Evolutionary conservation across 1,140 invertebrate species (phyloP), one percentile per base, ranked within the genome.

Genomic region (Zaprionus ghesquierei): DNA sequence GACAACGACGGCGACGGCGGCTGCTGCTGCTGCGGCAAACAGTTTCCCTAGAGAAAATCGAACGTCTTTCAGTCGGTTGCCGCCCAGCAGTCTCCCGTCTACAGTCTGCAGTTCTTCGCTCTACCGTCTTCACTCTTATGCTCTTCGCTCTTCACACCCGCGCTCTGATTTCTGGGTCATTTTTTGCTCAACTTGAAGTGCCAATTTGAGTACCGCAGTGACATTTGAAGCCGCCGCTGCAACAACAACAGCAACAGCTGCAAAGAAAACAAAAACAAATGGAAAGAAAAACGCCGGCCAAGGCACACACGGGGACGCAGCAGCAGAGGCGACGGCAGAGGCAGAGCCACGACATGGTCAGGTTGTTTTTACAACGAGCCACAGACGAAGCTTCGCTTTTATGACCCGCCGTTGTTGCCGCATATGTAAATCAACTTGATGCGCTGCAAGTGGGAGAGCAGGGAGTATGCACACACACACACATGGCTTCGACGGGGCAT

Each of bases 401-500:
- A 86, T 81, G 81, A 71, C 65, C 81, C 50, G 59, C 31, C 60
- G 60, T 63, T 55, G 50, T 49, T 69, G 58, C 74, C 65, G 44
- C 63, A 66, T 85, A 85, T 86, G 81, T 85, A 85, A 86, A 85
- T 85, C 77, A 85, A 81, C 77, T 81, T 62, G 81, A 70, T 80
- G 81, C 74, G 69, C 66, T 68, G 44, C 38, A 59, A 63, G 15
- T 58, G 53, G 31, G 25, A 0, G 25, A 8, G 55, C 1, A 35
- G 25, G 38, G 12, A 5, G 18, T 9, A 3, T 5, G 49, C 56
- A 44, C 56, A 25, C 9, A 13, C 31, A 38, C 27, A 38, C 23
- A 44, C n/a, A 27, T 55, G 33, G 22, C 10, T 44, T 1, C 27
- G 6, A 29, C 5, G 27, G 25, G 2, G 5, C 27, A n/a, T n/a